These are phyloP conservation scores for Globodera ellingtonae DNA, from an alignment of 1,140 invertebrate species.

Conservation along the genomic window DNA sequence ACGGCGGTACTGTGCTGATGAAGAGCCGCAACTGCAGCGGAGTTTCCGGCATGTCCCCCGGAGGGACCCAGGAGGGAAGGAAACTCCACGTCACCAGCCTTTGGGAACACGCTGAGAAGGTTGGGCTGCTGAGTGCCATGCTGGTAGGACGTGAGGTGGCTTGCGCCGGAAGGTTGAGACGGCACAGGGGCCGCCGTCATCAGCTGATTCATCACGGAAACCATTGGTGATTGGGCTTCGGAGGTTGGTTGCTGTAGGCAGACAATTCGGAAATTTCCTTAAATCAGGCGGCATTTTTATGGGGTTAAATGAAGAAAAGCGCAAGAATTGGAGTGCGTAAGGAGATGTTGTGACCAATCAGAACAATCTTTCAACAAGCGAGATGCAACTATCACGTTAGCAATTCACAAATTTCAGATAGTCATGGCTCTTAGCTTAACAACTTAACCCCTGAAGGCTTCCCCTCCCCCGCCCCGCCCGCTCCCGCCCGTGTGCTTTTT, in stretches of 20 bases:
- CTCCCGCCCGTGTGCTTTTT: neutral
- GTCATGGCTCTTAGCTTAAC: too few species aligned
- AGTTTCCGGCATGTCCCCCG: too few species aligned
- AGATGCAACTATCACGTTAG: neutral
- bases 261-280: neutral
- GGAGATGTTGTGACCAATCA: too few species aligned
- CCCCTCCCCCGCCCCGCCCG: too few species aligned
- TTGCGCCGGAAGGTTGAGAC: neutral
- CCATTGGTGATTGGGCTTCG: neutral
- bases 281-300: neutral
- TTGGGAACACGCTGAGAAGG: neutral
- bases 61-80: neutral
- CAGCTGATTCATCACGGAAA: neutral
- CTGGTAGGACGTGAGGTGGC: neutral
- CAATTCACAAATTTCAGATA: too few species aligned
- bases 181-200: neutral
- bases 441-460: too few species aligned
- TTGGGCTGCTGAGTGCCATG: neutral
- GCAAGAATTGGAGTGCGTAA: too few species aligned
- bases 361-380: too few species aligned
- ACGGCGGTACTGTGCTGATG: too few species aligned
- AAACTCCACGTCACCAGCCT: neutral
- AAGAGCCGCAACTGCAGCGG: too few species aligned
- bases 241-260: neutral
- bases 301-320: too few species aligned